These are phyloP conservation scores for Cephus spinipes DNA, from an alignment of 2,888 invertebrate species.

Conservation along the genomic window DNA sequence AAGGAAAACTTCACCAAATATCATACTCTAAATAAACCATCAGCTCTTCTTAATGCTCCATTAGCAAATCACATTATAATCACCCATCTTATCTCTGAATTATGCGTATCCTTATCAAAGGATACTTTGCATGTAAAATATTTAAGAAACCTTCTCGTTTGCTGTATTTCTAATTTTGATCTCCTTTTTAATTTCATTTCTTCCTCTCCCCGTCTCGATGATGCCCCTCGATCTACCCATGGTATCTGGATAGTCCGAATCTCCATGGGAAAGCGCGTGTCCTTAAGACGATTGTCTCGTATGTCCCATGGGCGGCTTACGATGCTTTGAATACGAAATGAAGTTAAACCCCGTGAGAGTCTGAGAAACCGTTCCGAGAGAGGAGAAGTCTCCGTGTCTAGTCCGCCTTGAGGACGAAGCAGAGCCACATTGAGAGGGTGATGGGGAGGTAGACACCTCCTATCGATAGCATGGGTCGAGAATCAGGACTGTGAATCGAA, in stretches of 20 bases:
- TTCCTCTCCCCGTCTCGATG: constrained; percentile 6
- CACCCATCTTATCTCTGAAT: constrained; percentile 46
- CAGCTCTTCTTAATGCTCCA: too few relatives aligned
- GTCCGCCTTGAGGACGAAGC: not conserved
- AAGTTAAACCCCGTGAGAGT: constrained; percentile 45
- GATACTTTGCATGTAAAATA: not conserved
- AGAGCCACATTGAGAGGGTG: not conserved
- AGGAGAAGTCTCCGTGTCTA: not conserved
- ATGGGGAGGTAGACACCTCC: not conserved
- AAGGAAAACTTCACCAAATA: too few relatives aligned
- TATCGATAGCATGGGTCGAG: not conserved
- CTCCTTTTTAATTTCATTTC: not conserved
- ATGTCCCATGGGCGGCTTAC: constrained; percentile 38
- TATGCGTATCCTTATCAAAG: constrained; percentile 33
- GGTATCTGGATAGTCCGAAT: constrained; percentile 12
- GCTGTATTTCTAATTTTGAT: not conserved
- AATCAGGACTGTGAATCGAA: not conserved
- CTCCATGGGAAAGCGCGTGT: constrained; percentile 29
- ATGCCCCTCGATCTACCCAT: not conserved
- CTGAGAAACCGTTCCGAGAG: not conserved
- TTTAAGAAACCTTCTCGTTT: not conserved
- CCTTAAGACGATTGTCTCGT: constrained; percentile 51
- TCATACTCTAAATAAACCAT: too few relatives aligned
- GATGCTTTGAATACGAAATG: constrained; percentile 50
- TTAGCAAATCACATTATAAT: constrained; percentile 35